A percentile compares a stretch with the other conserved stretches of the same genome.
phyloP scores from a whole-genome alignment of 2,113 vertebrate genomes.

The Narcine bancroftii region DNA sequence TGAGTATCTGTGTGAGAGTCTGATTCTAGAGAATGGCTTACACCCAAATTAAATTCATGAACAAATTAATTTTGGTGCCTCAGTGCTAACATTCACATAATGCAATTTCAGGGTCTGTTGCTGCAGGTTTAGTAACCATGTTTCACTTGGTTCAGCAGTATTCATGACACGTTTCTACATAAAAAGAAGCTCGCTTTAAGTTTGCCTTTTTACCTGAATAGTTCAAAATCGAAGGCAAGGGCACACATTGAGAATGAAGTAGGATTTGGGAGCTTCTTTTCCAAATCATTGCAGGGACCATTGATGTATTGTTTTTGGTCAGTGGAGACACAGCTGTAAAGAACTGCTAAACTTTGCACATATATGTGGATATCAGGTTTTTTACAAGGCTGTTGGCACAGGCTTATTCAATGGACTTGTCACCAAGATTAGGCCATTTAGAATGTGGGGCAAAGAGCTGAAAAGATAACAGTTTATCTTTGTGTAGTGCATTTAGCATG shows the following conservation, averaged over 20 bases:
- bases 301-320: not conserved
- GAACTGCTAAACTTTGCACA: not conserved
- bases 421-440: not conserved
- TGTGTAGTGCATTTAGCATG: not conserved
- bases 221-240: not conserved
- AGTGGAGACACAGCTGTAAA: not conserved
- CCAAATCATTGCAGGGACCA: not conserved
- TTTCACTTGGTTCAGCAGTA: not conserved
- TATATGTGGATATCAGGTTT: not conserved
- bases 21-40: not conserved
- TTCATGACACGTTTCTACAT: not conserved
- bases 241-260: not conserved
- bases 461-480: not conserved
- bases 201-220: not conserved
- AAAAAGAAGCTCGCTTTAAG: not conserved
- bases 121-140: not conserved
- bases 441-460: not conserved
- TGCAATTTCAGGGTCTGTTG: not conserved
- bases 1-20: not conserved
- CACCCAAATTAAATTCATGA: not conserved
- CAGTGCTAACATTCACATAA: not conserved
- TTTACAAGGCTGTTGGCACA: not conserved
- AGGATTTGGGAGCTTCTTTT: not conserved
- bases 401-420: not conserved
- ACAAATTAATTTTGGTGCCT: not conserved